These are phyloP conservation scores for Haplochromis vanheusdeni DNA, from an alignment of 2,113 vertebrate species.

Conservation along the genomic window DNA sequence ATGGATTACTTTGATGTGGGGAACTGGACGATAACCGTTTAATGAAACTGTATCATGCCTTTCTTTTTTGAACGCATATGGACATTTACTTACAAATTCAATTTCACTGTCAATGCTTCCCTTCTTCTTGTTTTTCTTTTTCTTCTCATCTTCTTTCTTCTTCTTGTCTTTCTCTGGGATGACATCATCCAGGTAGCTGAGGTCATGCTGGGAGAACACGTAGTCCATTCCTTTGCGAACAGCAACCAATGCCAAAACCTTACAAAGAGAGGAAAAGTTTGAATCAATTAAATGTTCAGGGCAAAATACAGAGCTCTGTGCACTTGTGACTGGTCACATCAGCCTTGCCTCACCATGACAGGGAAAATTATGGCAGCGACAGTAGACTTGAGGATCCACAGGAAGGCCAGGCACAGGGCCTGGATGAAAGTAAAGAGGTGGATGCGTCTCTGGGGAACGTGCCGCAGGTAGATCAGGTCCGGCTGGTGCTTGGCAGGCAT, in stretches of 20 bases:
- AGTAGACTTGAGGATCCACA: slow-evolving; percentile 97
- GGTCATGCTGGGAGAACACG: slow-evolving; percentile 94
- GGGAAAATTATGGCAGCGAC: slow-evolving; percentile 97
- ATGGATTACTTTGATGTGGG: neutral
- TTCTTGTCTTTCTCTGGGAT: slow-evolving; percentile 99
- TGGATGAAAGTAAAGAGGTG: slow-evolving; percentile 98
- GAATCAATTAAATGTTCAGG: neutral
- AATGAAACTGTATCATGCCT: neutral
- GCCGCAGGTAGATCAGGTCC: slow-evolving; percentile 95
- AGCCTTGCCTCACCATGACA: slow-evolving; percentile 84
- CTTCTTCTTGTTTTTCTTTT: slow-evolving; percentile 96
- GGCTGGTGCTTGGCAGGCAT: slow-evolving; percentile 98
- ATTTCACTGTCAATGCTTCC: slow-evolving; percentile 91
- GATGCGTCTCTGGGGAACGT: slow-evolving; percentile 89
- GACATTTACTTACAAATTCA: slow-evolving; percentile 81
- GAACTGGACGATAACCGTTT: neutral
- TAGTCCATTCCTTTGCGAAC: slow-evolving; percentile 98
- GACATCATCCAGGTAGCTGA: slow-evolving; percentile 94
- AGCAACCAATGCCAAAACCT: slow-evolving; percentile 93
- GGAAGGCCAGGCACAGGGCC: slow-evolving; percentile 85
- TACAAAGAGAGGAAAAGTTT: neutral
- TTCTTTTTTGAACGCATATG: neutral
- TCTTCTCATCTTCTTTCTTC: slow-evolving; percentile 98
- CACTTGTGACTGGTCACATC: neutral
- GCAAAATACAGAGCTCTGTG: neutral